phyloP scores from a whole-genome alignment of 2,797 vertebrate genomes.

The Siniperca undulata region DNA sequence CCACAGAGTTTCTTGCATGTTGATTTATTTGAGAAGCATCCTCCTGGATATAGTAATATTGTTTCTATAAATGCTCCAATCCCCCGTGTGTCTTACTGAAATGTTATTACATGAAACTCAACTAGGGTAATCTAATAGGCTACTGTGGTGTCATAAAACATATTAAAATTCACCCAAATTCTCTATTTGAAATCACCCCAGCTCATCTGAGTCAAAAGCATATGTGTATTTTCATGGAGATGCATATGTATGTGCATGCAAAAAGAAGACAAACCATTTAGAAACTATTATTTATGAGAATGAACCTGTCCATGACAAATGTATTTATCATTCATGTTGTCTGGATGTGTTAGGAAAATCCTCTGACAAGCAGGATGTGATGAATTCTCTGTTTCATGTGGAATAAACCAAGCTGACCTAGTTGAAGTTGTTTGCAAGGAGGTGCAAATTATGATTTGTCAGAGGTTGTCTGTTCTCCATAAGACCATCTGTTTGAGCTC shows the following conservation, averaged over 20 bases:
- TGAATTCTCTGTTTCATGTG: neutral
- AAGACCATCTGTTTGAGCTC: neutral
- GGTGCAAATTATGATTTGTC: neutral
- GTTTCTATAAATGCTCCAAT: constrained; percentile 20
- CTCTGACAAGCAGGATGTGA: neutral
- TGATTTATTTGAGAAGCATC: constrained; percentile 12
- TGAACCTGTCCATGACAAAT: too few species aligned
- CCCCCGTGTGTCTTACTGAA: neutral
- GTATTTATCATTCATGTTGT: neutral
- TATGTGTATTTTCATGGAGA: neutral
- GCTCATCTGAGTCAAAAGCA: neutral
- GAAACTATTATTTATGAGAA: too few species aligned
- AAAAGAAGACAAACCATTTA: too few species aligned
- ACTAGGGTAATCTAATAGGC: neutral
- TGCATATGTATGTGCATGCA: too few species aligned
- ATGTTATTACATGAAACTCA: constrained; percentile 2
- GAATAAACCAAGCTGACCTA: neutral
- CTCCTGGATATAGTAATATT: neutral
- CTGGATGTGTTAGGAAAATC: neutral
- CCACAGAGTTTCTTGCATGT: neutral
- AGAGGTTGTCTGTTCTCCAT: neutral
- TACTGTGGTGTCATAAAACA: neutral
- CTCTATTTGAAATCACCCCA: neutral
- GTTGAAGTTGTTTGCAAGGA: neutral
- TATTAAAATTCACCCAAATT: neutral